Percentiles rank a stretch among this genome's conserved stretches.
Evolutionary conservation across 2,888 invertebrate species (phyloP).

Genomic region (Rotaria macrura): DNA sequence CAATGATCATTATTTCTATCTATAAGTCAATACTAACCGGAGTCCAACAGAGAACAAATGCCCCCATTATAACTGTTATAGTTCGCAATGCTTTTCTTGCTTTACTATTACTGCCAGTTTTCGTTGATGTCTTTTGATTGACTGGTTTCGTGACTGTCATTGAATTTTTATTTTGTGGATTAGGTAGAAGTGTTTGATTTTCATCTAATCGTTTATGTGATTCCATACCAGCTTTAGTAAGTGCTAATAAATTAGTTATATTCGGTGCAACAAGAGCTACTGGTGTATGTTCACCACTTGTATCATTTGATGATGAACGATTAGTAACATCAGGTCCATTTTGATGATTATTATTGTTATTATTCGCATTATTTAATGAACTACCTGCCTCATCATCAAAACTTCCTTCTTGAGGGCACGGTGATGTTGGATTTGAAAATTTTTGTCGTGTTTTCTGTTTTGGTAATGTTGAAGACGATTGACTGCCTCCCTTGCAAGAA

Average conservation of each 20-base stretch:
- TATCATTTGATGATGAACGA: conserved; percentile 14
- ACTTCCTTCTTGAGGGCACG: background rate
- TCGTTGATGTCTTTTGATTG: conserved; percentile 46
- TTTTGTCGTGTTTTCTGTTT: background rate
- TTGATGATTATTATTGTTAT: background rate
- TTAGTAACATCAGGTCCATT: background rate
- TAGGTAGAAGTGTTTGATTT: background rate
- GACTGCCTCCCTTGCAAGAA: background rate
- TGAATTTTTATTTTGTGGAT: conserved; percentile 54
- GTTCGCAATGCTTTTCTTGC: conserved; percentile 94
- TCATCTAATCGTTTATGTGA: background rate
- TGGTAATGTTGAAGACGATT: background rate
- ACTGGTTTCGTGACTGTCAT: background rate
- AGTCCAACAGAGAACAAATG: conserved; percentile 83
- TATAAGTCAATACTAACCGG: conserved; percentile 52
- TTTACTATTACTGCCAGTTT: conserved; percentile 21
- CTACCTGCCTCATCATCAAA: background rate
- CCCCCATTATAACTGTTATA: conserved; percentile 93
- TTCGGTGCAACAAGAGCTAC: background rate
- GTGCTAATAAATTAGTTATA: background rate
- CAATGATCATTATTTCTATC: background rate
- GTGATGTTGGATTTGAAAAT: background rate
- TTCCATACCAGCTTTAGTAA: background rate
- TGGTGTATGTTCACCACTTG: conserved; percentile 13
- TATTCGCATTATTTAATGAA: background rate